Evolutionary conservation across 2,888 invertebrate genomes (phyloP), one percentile per base, ranked within the genome.

Genomic region (Parelbella ahira): DNA sequence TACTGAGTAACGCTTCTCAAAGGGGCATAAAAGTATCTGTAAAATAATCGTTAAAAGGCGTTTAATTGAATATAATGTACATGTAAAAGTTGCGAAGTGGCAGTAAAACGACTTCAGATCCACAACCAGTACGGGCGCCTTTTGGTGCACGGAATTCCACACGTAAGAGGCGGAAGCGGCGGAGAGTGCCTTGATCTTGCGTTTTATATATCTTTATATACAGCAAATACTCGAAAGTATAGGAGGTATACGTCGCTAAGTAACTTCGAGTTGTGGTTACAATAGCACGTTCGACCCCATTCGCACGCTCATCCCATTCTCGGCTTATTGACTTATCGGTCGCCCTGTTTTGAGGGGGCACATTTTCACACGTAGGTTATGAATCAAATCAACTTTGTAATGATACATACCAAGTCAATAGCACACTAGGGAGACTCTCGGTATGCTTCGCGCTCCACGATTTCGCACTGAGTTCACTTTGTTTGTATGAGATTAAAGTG

Each of bases 281-380:
- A 82, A 81, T 80, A 60, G 68, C 71, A 66, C 66, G 66, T 68
- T 62, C 69, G 81, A 74, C 81, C 81, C 69, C 81, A 73, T 83
- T 86, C 83, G 67, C 84, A 84, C 78, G 78, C 67, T 60, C 73
- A 71, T 71, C 70, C 71, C 67, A 72, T 76, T 79, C 75, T 75
- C 68, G 72, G 69, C 66, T 75, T 78, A 79, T 80, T 67, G 77
- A 78, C 74, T 72, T 63, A 68, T 69, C 66, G 63, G 60, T 58
- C 63, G 71, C 62, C 56, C 63, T 60, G 63, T 67, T 74, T 73
- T 65, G 64, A 64, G 58, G 63, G 55, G 63, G 56, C 59, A 68
- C 68, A 67, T 69, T 71, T 68, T 63, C 60, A 62, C 58, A 60
- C 41, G 41, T 34, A 25, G 8, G 11, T 25, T 39, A 34, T 34